Evolutionary conservation across 2,113 vertebrate genomes (phyloP).

Genomic region (Desmodus rotundus): DNA sequence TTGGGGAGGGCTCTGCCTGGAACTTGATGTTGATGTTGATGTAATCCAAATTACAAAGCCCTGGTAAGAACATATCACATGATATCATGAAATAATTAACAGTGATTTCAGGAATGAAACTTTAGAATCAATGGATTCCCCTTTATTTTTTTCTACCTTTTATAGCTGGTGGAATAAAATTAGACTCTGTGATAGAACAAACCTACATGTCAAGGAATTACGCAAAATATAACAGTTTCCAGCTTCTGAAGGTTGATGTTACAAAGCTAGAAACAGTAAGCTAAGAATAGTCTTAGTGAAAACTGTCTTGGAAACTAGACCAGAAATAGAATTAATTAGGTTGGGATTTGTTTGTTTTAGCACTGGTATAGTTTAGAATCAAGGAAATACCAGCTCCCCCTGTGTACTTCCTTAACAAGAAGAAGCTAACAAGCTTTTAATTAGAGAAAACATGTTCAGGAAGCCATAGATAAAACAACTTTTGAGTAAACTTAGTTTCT

Average conservation of each 20-base stretch:
- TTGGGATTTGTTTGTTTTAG: slow-evolving; percentile 61
- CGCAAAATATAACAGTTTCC: slow-evolving; percentile 23
- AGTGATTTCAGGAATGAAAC: background rate
- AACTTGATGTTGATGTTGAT: background rate
- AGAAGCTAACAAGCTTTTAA: slow-evolving; percentile 31
- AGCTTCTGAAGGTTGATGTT: slow-evolving; percentile 27
- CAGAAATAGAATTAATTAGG: slow-evolving; percentile 66
- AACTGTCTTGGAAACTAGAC: slow-evolving; percentile 63
- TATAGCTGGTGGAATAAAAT: background rate
- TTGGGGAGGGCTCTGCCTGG: background rate
- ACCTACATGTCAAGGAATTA: background rate
- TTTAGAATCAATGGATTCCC: background rate
- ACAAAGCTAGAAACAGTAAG: slow-evolving; percentile 21
- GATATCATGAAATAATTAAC: background rate
- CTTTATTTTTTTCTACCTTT: background rate
- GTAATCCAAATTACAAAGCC: background rate
- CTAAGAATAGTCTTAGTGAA: slow-evolving; percentile 49
- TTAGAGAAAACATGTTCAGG: slow-evolving; percentile 37
- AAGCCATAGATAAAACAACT: background rate
- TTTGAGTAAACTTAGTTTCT: background rate
- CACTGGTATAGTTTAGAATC: slow-evolving; percentile 25
- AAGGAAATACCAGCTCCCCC: slow-evolving; percentile 45
- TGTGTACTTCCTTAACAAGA: slow-evolving; percentile 39
- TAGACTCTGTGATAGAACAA: background rate
- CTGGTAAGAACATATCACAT: background rate